Percentiles rank a stretch among this genome's conserved stretches.
These are phyloP conservation scores for Porites divaricata DNA, from an alignment of 92 coral and sea anemone species.

Conservation along the genomic window DNA sequence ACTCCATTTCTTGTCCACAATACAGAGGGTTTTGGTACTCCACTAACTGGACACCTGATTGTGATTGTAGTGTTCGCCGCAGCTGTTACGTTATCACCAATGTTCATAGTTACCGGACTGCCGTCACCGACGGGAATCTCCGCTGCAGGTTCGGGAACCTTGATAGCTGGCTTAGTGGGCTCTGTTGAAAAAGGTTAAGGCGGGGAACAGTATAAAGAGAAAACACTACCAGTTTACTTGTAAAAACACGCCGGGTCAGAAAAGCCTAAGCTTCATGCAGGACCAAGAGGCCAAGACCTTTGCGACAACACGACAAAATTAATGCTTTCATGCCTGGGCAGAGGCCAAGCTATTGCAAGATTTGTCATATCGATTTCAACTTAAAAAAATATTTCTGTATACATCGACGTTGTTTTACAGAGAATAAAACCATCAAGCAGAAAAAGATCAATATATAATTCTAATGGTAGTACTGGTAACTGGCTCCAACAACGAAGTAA, in stretches of 20 bases:
- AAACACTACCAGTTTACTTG: too few species aligned
- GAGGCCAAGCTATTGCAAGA: too few species aligned
- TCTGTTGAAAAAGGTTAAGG: conserved; percentile 14
- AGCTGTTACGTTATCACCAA: conserved; percentile 75
- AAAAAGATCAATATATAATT: too few species aligned
- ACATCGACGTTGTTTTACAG: too few species aligned
- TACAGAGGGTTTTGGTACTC: conserved; percentile 79
- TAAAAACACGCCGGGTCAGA: too few species aligned
- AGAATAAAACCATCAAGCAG: too few species aligned
- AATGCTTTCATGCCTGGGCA: too few species aligned
- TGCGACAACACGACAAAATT: not conserved
- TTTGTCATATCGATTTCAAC: too few species aligned
- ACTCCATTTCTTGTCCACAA: conserved; percentile 74
- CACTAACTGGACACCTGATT: conserved; percentile 72
- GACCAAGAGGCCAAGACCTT: not conserved
- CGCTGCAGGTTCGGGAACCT: not conserved
- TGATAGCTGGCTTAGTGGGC: conserved; percentile 47
- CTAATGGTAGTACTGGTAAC: too few species aligned
- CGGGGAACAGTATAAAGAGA: not conserved
- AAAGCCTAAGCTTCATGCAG: not conserved
- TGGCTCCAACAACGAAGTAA: too few species aligned
- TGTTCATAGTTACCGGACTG: conserved; percentile 47
- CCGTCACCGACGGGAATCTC: conserved; percentile 48
- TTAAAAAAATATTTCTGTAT: too few species aligned
- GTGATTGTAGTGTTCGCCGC: conserved; percentile 71